phyloP scores from a whole-genome alignment of 2,888 invertebrate genomes.

The Polydrusus tereticollis region DNA sequence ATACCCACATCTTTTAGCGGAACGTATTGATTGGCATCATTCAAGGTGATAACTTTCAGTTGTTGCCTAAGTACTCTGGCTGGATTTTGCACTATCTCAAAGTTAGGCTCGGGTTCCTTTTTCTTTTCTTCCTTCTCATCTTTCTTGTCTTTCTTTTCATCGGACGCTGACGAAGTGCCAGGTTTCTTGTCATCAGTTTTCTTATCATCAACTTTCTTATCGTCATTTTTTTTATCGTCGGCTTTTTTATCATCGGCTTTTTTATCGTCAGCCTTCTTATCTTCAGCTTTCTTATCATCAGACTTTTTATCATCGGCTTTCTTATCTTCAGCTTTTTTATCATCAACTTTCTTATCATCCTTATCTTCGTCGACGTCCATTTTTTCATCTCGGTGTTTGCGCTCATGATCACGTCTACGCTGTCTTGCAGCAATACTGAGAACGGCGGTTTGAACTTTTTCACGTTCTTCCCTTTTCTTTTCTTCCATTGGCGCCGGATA shows the following conservation, averaged over 20 bases:
- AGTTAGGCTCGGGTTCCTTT: constrained; percentile 93
- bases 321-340: constrained; percentile 64
- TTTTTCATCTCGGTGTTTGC: constrained; percentile 74
- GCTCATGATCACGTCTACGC: constrained; percentile 85
- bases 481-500: constrained; percentile 98
- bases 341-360: constrained; percentile 53
- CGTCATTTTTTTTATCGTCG: constrained; percentile 62
- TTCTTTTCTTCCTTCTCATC: constrained; percentile 71
- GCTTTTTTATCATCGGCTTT: constrained; percentile 43
- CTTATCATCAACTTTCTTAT: constrained; percentile 53
- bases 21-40: constrained; percentile 84
- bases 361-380: constrained; percentile 77
- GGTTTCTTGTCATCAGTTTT: constrained; percentile 64
- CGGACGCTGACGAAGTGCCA: constrained; percentile 46
- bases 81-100: constrained; percentile 94
- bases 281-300: constrained; percentile 71
- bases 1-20: constrained; percentile 93
- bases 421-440: constrained; percentile 96
- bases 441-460: constrained; percentile 98
- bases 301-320: constrained; percentile 65
- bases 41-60: constrained; percentile 80
- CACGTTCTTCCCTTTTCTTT: constrained; percentile 97
- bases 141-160: constrained; percentile 65
- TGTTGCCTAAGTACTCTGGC: constrained; percentile 95
- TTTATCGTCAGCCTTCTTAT: constrained; percentile 79